Conservation (phyloP, 2,113 vertebrate genomes). For the Guaruba guarouba region DNA sequence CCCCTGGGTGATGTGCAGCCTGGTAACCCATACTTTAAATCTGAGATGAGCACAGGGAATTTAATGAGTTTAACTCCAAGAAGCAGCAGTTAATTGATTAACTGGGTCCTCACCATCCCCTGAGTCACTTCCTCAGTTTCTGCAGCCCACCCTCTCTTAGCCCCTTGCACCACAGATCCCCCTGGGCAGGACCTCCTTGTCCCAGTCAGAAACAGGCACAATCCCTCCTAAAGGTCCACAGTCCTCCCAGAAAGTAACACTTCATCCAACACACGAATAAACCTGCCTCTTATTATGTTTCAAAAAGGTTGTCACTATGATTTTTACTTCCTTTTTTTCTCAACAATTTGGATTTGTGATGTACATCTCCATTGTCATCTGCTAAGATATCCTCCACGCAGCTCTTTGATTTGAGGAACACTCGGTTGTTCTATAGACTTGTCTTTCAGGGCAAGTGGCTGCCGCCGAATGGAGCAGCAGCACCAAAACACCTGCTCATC, state of each 20-base stretch:
- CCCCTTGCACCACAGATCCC: not conserved
- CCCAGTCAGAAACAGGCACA: not conserved
- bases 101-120: not conserved
- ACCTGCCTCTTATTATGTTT: not conserved
- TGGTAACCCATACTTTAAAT: not conserved
- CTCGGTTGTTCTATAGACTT: not conserved
- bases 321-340: not conserved
- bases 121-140: not conserved
- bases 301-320: not conserved
- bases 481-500: not conserved
- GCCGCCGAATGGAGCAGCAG: not conserved
- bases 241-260: not conserved
- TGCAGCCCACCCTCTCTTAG: not conserved
- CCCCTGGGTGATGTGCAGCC: not conserved
- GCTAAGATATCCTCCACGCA: not conserved
- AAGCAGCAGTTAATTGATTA: not conserved
- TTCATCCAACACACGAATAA: not conserved
- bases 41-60: not conserved
- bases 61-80: not conserved
- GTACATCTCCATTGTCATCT: not conserved
- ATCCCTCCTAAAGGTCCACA: not conserved
- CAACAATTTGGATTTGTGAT: not conserved
- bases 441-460: not conserved
- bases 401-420: slow-evolving; percentile 2
- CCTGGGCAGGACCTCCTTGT: accelerated